phyloP scores from a whole-genome alignment of 2,113 vertebrate genomes.

The Anoura caudifer region DNA sequence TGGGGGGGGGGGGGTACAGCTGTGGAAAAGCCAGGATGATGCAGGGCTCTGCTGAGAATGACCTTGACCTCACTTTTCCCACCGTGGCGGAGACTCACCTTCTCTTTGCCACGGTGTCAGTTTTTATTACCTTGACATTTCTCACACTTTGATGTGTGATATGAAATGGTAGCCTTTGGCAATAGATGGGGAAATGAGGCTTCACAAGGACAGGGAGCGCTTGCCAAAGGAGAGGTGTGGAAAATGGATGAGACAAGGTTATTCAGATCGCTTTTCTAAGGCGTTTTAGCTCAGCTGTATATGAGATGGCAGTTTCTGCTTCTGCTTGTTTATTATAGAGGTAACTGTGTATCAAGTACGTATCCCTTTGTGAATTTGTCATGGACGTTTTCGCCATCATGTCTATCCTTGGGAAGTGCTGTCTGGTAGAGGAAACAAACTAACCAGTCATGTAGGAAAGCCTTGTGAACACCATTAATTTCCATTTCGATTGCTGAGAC shows the following conservation, averaged over 20 bases:
- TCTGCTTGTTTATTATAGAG: neutral
- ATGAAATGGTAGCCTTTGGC: slow-evolving; percentile 68
- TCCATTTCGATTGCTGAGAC: neutral
- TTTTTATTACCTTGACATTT: slow-evolving; percentile 70
- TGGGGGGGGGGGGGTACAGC: neutral
- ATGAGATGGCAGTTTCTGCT: neutral
- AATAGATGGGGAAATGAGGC: slow-evolving; percentile 65
- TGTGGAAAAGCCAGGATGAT: neutral
- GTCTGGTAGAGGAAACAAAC: neutral
- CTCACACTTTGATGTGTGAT: slow-evolving; percentile 61
- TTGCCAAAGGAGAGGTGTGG: slow-evolving; percentile 60
- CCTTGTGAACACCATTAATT: neutral
- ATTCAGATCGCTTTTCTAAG: slow-evolving; percentile 63
- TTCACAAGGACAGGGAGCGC: slow-evolving; percentile 24
- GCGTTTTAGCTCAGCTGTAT: neutral
- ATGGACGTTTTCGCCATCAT: neutral
- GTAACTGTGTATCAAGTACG: neutral
- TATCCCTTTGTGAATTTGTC: neutral
- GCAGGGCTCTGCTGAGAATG: neutral
- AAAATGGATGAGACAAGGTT: slow-evolving; percentile 73
- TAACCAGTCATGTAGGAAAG: neutral
- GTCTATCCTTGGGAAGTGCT: neutral
- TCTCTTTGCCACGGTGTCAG: slow-evolving; percentile 37
- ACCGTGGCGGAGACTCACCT: neutral
- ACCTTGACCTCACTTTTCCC: neutral